A percentile compares a stretch with the other conserved stretches of the same genome.
Conservation (phyloP, 2,797 vertebrate genomes). For the Poecilia gillii region DNA sequence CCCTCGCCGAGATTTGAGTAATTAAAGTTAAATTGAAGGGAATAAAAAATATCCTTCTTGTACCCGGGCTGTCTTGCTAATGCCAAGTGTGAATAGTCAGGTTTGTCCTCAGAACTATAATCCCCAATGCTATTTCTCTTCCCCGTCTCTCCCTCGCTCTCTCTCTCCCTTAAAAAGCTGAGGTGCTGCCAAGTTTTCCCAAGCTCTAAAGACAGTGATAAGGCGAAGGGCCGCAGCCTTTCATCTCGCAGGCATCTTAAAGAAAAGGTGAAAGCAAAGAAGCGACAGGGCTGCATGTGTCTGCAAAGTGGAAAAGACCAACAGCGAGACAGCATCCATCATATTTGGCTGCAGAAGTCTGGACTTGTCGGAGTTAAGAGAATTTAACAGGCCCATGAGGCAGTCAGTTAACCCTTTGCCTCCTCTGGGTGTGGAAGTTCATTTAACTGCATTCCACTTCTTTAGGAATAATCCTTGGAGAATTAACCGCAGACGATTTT, state of each 20-base stretch:
- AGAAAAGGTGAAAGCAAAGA: constrained; percentile 50
- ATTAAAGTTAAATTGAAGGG: constrained; percentile 91
- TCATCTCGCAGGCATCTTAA: constrained; percentile 81
- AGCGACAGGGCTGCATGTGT: constrained; percentile 14
- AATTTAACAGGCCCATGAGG: constrained; percentile 29
- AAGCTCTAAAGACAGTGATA: constrained; percentile 83
- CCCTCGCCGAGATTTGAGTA: constrained; percentile 89
- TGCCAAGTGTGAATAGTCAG: constrained; percentile 86
- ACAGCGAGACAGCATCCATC: constrained; percentile 50
- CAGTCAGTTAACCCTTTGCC: constrained; percentile 42
- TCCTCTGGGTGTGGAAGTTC: constrained; percentile 6
- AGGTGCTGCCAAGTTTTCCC: constrained; percentile 80
- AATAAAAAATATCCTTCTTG: constrained; percentile 88
- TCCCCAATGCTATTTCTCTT: constrained; percentile 80
- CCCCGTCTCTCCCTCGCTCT: constrained; percentile 47
- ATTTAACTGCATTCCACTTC: constrained; percentile 7
- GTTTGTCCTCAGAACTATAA: constrained; percentile 87
- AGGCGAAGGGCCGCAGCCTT: constrained; percentile 74
- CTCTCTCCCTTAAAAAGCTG: constrained; percentile 57
- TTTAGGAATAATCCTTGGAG: constrained; percentile 31
- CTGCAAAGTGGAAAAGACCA: constrained; percentile 47
- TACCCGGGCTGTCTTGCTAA: constrained; percentile 85
- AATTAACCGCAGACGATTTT: constrained; percentile 24
- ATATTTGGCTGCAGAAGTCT: constrained; percentile 44
- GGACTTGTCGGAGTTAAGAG: constrained; percentile 54